phyloP scores from a whole-genome alignment of 2,888 invertebrate species.

The Limnephilus rhombicus region DNA sequence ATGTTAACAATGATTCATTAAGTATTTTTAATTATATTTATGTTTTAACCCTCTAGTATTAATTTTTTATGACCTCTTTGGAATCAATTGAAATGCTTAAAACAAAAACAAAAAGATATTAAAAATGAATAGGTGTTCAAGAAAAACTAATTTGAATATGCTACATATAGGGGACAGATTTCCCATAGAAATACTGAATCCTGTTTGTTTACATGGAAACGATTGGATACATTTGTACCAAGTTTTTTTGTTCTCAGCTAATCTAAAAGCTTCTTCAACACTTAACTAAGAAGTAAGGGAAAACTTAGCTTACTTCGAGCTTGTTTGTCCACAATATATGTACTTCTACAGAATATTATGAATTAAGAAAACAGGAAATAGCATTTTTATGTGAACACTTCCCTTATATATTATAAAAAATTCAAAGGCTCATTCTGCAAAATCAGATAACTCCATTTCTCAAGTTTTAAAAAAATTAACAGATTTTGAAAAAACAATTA shows the following conservation, averaged over 20 bases:
- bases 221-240: no score
- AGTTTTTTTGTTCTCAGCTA: no score
- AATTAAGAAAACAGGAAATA: neutral
- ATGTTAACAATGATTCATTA: neutral
- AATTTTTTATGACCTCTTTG: neutral
- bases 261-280: no score
- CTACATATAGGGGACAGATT: neutral
- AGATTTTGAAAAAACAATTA: no score
- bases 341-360: neutral
- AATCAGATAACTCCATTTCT: neutral
- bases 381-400: neutral
- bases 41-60: constrained; percentile 1
- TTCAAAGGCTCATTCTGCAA: neutral
- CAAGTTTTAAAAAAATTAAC: neutral
- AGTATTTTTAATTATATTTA: constrained; percentile 9
- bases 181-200: neutral
- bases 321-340: no score
- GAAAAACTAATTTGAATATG: neutral
- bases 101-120: neutral
- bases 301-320: no score
- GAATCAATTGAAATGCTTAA: constrained; percentile 22
- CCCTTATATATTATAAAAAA: neutral
- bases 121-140: neutral
- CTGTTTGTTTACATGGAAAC: neutral
- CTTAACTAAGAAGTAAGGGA: no score